Evolutionary conservation across 2,797 vertebrate species (phyloP).

Genomic region (Sciaenops ocellatus): DNA sequence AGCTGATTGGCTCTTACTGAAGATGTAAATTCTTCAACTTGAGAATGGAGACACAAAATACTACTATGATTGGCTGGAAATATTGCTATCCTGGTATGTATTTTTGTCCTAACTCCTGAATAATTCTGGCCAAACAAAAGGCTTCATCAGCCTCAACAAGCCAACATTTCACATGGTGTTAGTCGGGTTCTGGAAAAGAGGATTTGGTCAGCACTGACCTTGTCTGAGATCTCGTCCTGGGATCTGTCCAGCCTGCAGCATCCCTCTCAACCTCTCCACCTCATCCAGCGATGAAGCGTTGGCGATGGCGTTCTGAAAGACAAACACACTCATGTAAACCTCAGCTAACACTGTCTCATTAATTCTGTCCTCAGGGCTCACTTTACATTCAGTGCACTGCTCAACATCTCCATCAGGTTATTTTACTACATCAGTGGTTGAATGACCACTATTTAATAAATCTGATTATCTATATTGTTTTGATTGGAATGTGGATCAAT

Average conservation of each 20-base stretch:
- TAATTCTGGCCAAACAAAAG: not conserved
- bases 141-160: not conserved
- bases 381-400: not conserved
- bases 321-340: not conserved
- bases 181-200: accelerated
- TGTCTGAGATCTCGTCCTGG: conserved; percentile 90
- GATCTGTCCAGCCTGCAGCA: conserved; percentile 96
- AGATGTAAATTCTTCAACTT: not conserved
- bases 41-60: too few species aligned
- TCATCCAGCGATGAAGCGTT: conserved; percentile 95
- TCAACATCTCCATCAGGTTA: not conserved
- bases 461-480: not conserved
- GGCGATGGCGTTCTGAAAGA: conserved; percentile 91
- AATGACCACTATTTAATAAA: not conserved
- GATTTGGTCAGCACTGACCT: conserved; percentile 61
- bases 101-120: not conserved
- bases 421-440: not conserved
- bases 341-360: not conserved
- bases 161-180: not conserved
- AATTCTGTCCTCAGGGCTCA: not conserved
- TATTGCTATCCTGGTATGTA: too few species aligned
- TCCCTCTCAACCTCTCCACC: conserved; percentile 94
- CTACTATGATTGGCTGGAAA: not conserved
- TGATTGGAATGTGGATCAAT: not conserved
- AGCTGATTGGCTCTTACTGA: not conserved